Percentiles rank a stretch among this genome's conserved stretches.
Conservation (phyloP, 2,888 invertebrate species). For the Exocentrus adspersus region DNA sequence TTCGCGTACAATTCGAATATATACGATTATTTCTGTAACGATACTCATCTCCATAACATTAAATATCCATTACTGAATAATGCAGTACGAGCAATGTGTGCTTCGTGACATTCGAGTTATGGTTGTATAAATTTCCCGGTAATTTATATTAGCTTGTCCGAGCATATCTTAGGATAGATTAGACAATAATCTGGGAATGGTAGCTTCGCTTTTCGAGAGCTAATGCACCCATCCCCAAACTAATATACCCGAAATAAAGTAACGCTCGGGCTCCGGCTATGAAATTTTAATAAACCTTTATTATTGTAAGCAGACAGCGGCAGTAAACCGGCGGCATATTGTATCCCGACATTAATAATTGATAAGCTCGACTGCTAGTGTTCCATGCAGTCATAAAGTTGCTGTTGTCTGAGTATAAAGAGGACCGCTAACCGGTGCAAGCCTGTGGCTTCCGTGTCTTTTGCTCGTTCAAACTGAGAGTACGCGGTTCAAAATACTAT, state of each 20-base stretch:
- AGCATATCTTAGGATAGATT: too few species aligned
- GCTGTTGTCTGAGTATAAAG: slow-evolving; percentile 27
- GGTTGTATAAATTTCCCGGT: too few species aligned
- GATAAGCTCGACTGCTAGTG: slow-evolving; percentile 12
- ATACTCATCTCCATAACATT: background rate
- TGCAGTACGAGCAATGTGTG: background rate
- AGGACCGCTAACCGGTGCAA: slow-evolving; percentile 34
- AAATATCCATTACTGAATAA: slow-evolving; percentile 5
- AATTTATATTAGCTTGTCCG: too few species aligned
- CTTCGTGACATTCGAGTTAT: too few species aligned
- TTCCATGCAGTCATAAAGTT: slow-evolving; percentile 25
- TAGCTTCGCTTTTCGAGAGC: background rate
- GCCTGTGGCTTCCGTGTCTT: slow-evolving; percentile 43
- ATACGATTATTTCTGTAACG: background rate
- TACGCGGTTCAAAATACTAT: background rate
- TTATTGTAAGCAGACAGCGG: slow-evolving; percentile 15
- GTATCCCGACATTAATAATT: slow-evolving; percentile 19
- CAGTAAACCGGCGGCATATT: slow-evolving; percentile 13
- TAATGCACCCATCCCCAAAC: background rate
- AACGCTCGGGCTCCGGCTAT: slow-evolving; percentile 3
- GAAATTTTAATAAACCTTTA: slow-evolving; percentile 21
- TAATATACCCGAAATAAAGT: slow-evolving; percentile 9
- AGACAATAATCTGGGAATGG: background rate
- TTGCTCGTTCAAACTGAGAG: slow-evolving; percentile 33
- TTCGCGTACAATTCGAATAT: too few species aligned